These are phyloP conservation scores for Drosophila neoperkinsi DNA, from an alignment of 2,888 invertebrate genomes.

Conservation along the genomic window DNA sequence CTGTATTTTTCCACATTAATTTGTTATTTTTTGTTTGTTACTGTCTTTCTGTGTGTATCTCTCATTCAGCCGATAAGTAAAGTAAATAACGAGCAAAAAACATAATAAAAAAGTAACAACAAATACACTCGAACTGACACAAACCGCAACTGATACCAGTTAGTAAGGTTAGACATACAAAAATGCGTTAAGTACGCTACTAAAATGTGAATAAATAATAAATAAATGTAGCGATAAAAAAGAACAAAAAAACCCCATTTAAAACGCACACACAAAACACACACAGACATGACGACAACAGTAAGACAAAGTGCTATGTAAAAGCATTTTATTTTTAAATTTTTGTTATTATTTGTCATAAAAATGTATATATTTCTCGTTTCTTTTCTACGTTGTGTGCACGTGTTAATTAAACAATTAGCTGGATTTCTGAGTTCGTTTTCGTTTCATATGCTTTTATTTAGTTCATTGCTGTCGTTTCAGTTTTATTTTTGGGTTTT, in stretches of 20 bases:
- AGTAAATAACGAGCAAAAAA: slow-evolving; percentile 23
- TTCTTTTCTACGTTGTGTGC: slow-evolving; percentile 56
- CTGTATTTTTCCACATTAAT: slow-evolving; percentile 4
- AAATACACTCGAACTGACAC: slow-evolving; percentile 27
- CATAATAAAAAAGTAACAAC: slow-evolving; percentile 17
- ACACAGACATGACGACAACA: slow-evolving; percentile 8
- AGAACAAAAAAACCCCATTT: slow-evolving; percentile 14
- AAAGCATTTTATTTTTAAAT: slow-evolving; percentile 31
- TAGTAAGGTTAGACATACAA: slow-evolving; percentile 37
- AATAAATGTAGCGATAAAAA: slow-evolving; percentile 33
- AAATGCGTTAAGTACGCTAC: slow-evolving; percentile 38
- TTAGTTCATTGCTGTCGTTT: slow-evolving; percentile 14
- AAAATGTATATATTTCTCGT: slow-evolving; percentile 10
- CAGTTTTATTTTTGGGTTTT: slow-evolving; percentile 15
- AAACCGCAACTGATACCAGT: slow-evolving; percentile 49
- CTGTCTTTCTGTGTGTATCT: slow-evolving; percentile 13
- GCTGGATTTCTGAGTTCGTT: slow-evolving; percentile 54
- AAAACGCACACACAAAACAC: slow-evolving; percentile 10
- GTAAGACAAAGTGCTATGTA: slow-evolving; percentile 27
- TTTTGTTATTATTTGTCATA: slow-evolving; percentile 27
- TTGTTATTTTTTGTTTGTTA: slow-evolving; percentile 14
- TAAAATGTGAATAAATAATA: slow-evolving; percentile 51
- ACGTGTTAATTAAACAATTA: slow-evolving; percentile 73
- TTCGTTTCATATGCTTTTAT: slow-evolving; percentile 10
- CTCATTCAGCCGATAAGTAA: slow-evolving; percentile 25